Percentiles rank a stretch among this genome's conserved stretches.
phyloP scores from a whole-genome alignment of 2,888 invertebrate genomes.

The Lithophane ornitopus region DNA sequence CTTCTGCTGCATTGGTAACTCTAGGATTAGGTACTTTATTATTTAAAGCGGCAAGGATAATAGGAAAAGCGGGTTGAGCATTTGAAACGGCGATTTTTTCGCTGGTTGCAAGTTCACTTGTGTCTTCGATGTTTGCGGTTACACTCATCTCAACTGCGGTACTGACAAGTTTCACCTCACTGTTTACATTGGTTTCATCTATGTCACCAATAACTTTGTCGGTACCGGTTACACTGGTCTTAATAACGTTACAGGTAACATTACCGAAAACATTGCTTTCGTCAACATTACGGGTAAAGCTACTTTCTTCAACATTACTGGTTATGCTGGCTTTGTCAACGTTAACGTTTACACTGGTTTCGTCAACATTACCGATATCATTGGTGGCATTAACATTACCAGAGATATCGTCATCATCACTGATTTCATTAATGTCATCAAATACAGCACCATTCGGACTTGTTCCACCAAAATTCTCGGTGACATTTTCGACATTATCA shows the following conservation, averaged over 20 bases:
- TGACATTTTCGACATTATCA: not conserved
- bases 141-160: not conserved
- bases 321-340: not conserved
- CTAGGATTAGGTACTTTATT: not conserved
- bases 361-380: not conserved
- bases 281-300: not conserved
- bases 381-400: not conserved
- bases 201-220: not conserved
- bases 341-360: not conserved
- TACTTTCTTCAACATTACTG: not conserved
- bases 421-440: slow-evolving; percentile 14
- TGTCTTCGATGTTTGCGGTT: not conserved
- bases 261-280: not conserved
- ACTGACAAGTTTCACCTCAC: not conserved
- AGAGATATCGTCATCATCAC: slow-evolving; percentile 9
- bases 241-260: not conserved
- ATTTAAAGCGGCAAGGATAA: not conserved
- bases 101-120: not conserved
- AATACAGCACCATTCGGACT: not conserved
- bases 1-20: not conserved
- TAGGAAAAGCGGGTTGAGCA: slow-evolving; percentile 1
- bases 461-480: not conserved
- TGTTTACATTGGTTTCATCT: not conserved
- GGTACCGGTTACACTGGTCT: not conserved
- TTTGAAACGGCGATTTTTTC: slow-evolving; percentile 33